Conservation (phyloP, 2,797 vertebrate genomes). For the Octomys mimax region DNA sequence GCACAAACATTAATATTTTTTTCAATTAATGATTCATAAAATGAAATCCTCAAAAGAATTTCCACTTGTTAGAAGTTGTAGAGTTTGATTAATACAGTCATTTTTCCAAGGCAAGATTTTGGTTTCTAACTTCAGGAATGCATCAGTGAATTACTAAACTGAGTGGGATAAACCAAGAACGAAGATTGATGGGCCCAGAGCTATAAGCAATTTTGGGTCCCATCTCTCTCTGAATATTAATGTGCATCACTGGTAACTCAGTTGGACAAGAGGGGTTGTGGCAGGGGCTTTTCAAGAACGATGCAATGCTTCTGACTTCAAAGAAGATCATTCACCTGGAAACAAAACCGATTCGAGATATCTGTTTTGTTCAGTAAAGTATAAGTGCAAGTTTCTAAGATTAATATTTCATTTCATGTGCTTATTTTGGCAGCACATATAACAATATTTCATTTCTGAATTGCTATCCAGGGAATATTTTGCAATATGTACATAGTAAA, state of each 20-base stretch:
- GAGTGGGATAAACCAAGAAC: conserved; percentile 14
- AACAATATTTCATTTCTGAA: conserved; percentile 27
- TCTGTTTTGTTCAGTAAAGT: conserved; percentile 23
- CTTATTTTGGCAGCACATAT: too few species aligned
- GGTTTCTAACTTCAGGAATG: conserved; percentile 35
- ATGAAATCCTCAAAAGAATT: conserved; percentile 34
- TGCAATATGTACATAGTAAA: not conserved
- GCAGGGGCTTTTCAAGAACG: not conserved
- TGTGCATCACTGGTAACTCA: not conserved
- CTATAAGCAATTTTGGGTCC: not conserved
- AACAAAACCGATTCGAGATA: not conserved
- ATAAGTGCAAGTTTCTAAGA: not conserved
- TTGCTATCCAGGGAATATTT: not conserved
- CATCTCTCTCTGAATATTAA: conserved; percentile 23
- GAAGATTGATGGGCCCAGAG: not conserved
- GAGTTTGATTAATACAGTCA: conserved; percentile 45
- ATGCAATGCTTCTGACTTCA: not conserved
- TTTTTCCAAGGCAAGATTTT: conserved; percentile 51
- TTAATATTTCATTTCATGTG: conserved; percentile 16
- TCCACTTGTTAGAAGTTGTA: conserved; percentile 58
- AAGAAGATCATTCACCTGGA: not conserved
- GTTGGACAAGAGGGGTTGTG: not conserved
- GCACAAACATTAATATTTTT: conserved; percentile 63
- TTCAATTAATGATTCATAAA: conserved; percentile 65
- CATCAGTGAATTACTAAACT: conserved; percentile 18